Evolutionary conservation across 2,113 vertebrate genomes (phyloP), one percentile per base, ranked within the genome.

Genomic region (Neogale vison): DNA sequence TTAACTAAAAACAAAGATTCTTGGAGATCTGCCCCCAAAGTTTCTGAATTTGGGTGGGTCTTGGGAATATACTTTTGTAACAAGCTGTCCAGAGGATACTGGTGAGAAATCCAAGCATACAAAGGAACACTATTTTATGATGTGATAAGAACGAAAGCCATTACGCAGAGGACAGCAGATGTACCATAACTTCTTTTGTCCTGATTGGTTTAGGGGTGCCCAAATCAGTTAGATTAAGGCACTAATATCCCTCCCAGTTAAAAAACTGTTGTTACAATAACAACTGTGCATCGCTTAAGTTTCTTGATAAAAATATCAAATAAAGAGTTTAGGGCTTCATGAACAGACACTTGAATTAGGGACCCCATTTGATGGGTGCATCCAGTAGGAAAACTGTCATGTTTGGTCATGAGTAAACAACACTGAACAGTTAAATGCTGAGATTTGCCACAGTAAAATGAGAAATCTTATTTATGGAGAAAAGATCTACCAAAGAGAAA

Each of bases 281-380:
- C 42, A 59, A 14, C 0, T 57, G 20, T 59, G 24, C 29, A 36
- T 83, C 21, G 4, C 45, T 74, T 74, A 77, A 21, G 5, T 72
- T 92, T 87, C 81, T 90, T 77, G 82, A 87, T 69, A 83, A 82
- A 88, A 52, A 96, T 31, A 34, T 10, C 45, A 93, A 17, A 63
- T 67, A n/a, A 88, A 97, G 21, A 97, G 50, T 69, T 90, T 45
- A 85, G 65, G 67, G 57, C 29, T 95, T 86, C 50, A 36, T 61
- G 7, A 81, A 63, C 39, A 97, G 91, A 83, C 17, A 69, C 11
- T 67, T 85, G 21, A 61, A 84, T 18, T 45, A 69, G 24, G 23
- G n/a, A 74, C 50, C 4, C 50, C 42, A 71, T 94, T 71, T 7
- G 57, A 55, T 86, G 55, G 7, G 18, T 8, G 5, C 9, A 21